These are phyloP conservation scores for Threskiornis aethiopicus DNA, from an alignment of 2,797 vertebrate genomes.

Conservation along the genomic window DNA sequence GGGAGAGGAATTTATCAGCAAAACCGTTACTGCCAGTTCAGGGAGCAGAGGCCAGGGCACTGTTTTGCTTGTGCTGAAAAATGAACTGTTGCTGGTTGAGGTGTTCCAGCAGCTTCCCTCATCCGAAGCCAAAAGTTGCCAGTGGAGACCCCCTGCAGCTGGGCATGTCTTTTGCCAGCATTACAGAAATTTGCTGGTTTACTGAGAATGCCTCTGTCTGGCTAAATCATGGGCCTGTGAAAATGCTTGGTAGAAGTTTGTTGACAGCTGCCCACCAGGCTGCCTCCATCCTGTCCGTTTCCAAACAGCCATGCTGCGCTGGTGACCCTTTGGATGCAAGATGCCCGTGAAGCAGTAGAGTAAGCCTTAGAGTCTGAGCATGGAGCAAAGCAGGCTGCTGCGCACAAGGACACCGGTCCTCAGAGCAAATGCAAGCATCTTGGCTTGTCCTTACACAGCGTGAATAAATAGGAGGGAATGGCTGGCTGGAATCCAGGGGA, in stretches of 20 bases:
- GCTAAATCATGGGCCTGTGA: neutral
- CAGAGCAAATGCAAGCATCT: neutral
- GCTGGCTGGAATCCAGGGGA: neutral
- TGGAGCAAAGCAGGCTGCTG: neutral
- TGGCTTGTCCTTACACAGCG: neutral
- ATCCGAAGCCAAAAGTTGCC: neutral
- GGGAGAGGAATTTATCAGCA: slow-evolving; percentile 40
- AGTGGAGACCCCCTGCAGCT: neutral
- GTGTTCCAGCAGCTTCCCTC: neutral
- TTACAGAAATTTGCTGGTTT: neutral
- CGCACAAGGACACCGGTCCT: accelerated
- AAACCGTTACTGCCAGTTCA: slow-evolving; percentile 8
- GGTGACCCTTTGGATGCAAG: neutral
- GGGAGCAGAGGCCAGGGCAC: neutral
- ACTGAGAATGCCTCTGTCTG: neutral
- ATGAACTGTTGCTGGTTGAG: neutral
- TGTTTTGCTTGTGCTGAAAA: slow-evolving; percentile 18
- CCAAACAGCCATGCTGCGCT: neutral
- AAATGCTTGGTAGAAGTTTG: neutral
- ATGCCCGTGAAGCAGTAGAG: neutral
- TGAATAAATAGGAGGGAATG: neutral
- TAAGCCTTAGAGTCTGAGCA: neutral
- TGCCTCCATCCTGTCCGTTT: neutral
- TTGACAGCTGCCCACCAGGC: neutral
- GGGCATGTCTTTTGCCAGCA: neutral